Evolutionary conservation across 2,113 vertebrate genomes (phyloP).

Genomic region (Aplodontia rufa): DNA sequence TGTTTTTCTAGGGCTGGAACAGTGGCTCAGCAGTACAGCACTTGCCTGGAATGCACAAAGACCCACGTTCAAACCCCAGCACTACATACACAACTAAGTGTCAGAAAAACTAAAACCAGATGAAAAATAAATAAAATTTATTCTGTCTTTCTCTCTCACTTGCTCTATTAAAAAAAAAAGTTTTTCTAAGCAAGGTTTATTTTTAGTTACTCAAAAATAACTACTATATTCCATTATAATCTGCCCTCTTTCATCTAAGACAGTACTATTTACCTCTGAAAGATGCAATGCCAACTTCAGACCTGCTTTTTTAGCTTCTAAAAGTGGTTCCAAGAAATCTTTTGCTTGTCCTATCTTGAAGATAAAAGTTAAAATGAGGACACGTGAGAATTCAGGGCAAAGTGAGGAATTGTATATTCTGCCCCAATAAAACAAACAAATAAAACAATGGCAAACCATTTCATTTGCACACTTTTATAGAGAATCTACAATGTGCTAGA

Average conservation of each 20-base stretch:
- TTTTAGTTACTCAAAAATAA: constrained; percentile 55
- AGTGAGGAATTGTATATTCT: background rate
- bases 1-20: too few species aligned
- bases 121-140: too few species aligned
- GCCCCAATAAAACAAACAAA: constrained; percentile 24
- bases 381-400: constrained; percentile 16
- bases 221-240: constrained; percentile 13
- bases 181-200: constrained; percentile 21
- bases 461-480: constrained; percentile 27
- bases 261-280: constrained; percentile 90
- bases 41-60: too few species aligned
- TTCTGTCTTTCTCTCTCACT: too few species aligned
- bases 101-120: too few species aligned
- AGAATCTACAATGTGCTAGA: background rate
- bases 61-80: too few species aligned
- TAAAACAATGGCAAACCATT: background rate
- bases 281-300: constrained; percentile 95
- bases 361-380: constrained; percentile 54
- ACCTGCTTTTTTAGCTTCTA: constrained; percentile 91
- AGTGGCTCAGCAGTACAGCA: too few species aligned
- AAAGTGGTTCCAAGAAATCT: constrained; percentile 91
- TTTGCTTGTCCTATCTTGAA: constrained; percentile 91
- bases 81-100: too few species aligned
- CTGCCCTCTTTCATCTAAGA: constrained; percentile 33
- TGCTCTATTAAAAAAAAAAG: too few species aligned